Percentiles rank a stretch among this genome's conserved stretches.
phyloP scores from a whole-genome alignment of 2,113 vertebrate genomes.

The Oceanodroma tethys region DNA sequence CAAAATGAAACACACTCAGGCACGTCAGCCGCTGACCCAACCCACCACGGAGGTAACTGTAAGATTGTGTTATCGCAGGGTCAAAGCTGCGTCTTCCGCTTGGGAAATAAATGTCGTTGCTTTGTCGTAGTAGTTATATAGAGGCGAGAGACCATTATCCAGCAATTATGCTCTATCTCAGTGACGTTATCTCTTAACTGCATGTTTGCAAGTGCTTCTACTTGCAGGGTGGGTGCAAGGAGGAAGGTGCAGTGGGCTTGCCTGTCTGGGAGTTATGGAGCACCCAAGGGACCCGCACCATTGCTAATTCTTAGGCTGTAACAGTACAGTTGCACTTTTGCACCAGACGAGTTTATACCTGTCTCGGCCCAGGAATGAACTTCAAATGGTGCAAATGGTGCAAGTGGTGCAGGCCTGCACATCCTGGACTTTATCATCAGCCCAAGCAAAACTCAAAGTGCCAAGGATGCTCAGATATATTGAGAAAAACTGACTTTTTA shows the following conservation, averaged over 20 bases:
- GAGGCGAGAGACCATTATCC: constrained; percentile 25
- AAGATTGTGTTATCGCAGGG: not conserved
- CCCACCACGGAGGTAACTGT: not conserved
- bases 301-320: not conserved
- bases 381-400: not conserved
- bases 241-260: constrained; percentile 3
- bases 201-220: not conserved
- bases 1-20: not conserved
- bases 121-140: not conserved
- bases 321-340: not conserved
- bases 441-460: not conserved
- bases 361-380: not conserved
- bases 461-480: not conserved
- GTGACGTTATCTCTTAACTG: constrained; percentile 33
- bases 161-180: constrained; percentile 9
- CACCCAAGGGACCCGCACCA: not conserved
- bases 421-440: not conserved
- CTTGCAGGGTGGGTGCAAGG: not conserved
- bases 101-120: not conserved
- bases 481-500: not conserved
- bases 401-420: not conserved
- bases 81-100: not conserved
- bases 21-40: not conserved
- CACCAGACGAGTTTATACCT: not conserved
- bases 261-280: not conserved